Evolutionary conservation across 2,797 vertebrate species (phyloP).

Genomic region (Tapera naevia): DNA sequence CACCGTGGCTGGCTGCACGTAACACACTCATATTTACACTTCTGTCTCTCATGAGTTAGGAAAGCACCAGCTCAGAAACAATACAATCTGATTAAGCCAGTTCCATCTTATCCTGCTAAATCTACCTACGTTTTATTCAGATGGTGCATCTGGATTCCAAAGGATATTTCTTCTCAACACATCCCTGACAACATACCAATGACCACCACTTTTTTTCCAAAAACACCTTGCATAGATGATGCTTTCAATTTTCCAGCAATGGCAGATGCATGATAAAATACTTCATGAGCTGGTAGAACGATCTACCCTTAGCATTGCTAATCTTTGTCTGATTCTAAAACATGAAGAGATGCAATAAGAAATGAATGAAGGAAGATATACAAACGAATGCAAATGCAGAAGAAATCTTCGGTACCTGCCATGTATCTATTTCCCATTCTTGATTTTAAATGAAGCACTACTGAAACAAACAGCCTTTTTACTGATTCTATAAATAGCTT

Average conservation of each 20-base stretch:
- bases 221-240: background rate
- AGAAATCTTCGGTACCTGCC: background rate
- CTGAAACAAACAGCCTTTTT: background rate
- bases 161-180: background rate
- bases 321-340: background rate
- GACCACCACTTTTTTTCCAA: background rate
- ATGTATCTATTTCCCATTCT: background rate
- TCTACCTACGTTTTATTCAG: background rate
- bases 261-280: background rate
- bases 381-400: background rate
- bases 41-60: background rate
- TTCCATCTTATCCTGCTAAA: background rate
- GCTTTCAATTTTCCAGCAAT: background rate
- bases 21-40: background rate
- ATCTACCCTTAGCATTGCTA: background rate
- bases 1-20: too few species aligned
- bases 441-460: background rate
- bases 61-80: background rate
- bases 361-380: background rate
- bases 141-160: background rate
- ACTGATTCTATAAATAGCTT: background rate
- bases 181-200: background rate
- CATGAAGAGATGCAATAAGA: background rate
- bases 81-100: background rate
- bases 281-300: background rate